A percentile compares a stretch with the other conserved stretches of the same genome.
phyloP scores from a whole-genome alignment of 1,140 invertebrate species.

The Bombus vancouverensis region DNA sequence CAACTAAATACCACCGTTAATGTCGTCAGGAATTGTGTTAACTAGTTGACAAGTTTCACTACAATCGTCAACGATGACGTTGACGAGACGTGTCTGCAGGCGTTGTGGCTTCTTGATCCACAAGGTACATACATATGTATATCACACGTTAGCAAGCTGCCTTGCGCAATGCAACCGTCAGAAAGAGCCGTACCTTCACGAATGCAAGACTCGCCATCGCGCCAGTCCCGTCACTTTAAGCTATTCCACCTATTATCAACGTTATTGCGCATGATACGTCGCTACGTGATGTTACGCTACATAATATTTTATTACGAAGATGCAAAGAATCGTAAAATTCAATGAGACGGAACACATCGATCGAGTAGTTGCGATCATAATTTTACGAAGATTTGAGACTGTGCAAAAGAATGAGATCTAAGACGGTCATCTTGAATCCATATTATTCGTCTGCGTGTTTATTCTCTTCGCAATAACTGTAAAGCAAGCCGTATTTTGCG shows the following conservation, averaged over 20 bases:
- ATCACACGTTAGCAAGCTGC: background rate
- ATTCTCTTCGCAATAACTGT: background rate
- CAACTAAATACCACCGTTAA: background rate
- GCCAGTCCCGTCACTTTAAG: too few species aligned
- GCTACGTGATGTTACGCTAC: too few species aligned
- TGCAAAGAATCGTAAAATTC: too few species aligned
- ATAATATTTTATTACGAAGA: too few species aligned
- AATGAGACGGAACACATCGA: too few species aligned
- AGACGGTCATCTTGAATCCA: background rate
- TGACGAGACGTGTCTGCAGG: background rate
- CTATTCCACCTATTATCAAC: too few species aligned
- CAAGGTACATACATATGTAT: too few species aligned
- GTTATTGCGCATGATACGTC: too few species aligned
- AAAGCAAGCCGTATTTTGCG: background rate
- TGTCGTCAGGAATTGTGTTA: background rate
- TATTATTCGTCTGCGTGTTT: background rate
- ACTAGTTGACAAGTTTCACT: background rate
- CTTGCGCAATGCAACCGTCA: background rate
- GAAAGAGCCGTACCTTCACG: too few species aligned
- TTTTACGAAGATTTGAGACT: background rate
- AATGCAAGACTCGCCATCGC: too few species aligned
- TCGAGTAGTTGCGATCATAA: too few species aligned
- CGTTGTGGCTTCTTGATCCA: too few species aligned
- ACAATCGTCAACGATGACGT: background rate
- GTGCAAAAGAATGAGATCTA: background rate